Percentiles rank a stretch among this genome's conserved stretches.
phyloP scores from a whole-genome alignment of 2,888 invertebrate genomes.

The Unio pictorum region DNA sequence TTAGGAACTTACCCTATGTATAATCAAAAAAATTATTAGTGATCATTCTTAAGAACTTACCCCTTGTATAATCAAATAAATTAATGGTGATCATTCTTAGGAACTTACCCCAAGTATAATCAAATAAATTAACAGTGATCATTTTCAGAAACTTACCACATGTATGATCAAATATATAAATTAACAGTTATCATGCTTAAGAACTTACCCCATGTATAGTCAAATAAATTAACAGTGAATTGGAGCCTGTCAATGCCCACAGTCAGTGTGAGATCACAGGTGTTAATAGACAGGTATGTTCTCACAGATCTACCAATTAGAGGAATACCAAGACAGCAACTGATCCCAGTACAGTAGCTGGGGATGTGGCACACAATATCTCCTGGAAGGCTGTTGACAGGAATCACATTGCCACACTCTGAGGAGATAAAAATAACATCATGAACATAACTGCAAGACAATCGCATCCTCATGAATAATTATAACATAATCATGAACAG shows the following conservation, averaged over 20 bases:
- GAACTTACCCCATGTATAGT: conserved; percentile 10
- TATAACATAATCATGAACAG: too few species aligned
- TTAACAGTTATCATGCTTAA: neutral
- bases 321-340: conserved; percentile 15
- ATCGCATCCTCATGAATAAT: too few species aligned
- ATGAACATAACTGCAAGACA: too few species aligned
- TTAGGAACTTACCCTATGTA: too few species aligned
- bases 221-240: conserved; percentile 6
- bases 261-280: conserved; percentile 4
- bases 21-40: too few species aligned
- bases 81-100: too few species aligned
- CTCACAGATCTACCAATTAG: conserved; percentile 5
- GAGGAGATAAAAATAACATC: neutral
- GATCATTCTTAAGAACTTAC: too few species aligned
- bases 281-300: neutral
- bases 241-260: conserved; percentile 8
- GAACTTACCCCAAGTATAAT: conserved; percentile 9
- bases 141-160: neutral
- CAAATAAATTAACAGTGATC: conserved; percentile 4
- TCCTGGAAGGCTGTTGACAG: neutral
- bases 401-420: conserved; percentile 9
- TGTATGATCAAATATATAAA: conserved; percentile 9
- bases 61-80: too few species aligned
- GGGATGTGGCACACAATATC: conserved; percentile 9
- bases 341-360: conserved; percentile 14